These are phyloP conservation scores for Macrochelys suwanniensis DNA, from an alignment of 2,797 vertebrate species.

Conservation along the genomic window DNA sequence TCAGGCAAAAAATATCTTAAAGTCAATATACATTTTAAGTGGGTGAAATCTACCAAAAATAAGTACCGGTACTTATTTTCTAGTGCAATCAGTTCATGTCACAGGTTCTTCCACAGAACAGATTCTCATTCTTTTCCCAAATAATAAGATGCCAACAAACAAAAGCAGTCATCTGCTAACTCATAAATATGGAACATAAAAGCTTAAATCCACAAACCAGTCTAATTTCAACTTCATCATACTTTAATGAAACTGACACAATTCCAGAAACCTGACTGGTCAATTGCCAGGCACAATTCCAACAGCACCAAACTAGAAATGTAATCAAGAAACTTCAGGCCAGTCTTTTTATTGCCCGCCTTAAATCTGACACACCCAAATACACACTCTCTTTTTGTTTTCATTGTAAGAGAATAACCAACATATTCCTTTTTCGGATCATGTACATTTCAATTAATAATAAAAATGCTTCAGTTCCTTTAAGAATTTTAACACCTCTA, in stretches of 20 bases:
- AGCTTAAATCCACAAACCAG: neutral
- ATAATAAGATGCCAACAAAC: neutral
- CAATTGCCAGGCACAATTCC: neutral
- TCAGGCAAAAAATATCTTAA: neutral
- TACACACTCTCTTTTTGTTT: rapidly evolving
- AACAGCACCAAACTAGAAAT: neutral
- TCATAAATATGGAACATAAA: neutral
- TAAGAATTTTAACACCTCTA: rapidly evolving
- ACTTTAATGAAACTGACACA: neutral
- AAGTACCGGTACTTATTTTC: neutral
- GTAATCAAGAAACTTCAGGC: rapidly evolving
- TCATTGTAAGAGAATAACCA: rapidly evolving
- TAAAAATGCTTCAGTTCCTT: rapidly evolving
- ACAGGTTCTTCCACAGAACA: neutral
- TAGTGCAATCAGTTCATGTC: neutral
- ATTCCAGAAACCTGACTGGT: neutral
- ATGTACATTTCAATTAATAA: rapidly evolving
- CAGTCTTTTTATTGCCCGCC: neutral
- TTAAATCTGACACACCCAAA: neutral
- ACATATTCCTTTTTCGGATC: rapidly evolving
- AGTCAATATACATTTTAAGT: neutral
- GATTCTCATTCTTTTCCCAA: neutral
- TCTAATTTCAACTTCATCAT: neutral
- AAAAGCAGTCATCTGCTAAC: neutral
- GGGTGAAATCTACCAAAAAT: neutral